phyloP scores from a whole-genome alignment of 2,888 invertebrate species.

The Idaea biselata region DNA sequence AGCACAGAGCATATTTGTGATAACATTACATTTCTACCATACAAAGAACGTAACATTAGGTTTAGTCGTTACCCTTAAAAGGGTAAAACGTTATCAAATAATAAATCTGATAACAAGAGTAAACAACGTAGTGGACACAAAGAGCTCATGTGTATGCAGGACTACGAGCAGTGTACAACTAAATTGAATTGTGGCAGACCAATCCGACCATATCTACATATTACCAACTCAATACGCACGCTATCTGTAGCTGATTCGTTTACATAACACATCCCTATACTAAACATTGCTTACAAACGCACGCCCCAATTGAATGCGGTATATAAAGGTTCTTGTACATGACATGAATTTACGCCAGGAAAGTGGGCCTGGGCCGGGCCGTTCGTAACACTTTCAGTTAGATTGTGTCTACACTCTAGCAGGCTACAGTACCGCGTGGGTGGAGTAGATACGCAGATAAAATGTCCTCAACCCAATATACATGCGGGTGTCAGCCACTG shows the following conservation, averaged over 20 bases:
- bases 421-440: background rate
- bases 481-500: background rate
- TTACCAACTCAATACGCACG: slow-evolving; percentile 38
- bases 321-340: slow-evolving; percentile 18
- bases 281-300: slow-evolving; percentile 33
- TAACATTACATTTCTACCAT: too few relatives aligned
- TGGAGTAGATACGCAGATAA: background rate
- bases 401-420: slow-evolving; percentile 1
- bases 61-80: background rate
- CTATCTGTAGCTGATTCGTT: slow-evolving; percentile 41
- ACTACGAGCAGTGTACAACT: slow-evolving; percentile 12
- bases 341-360: slow-evolving; percentile 15
- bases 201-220: slow-evolving; percentile 27
- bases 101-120: slow-evolving; percentile 1
- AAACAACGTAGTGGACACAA: background rate
- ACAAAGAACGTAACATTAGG: background rate
- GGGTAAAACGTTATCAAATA: background rate
- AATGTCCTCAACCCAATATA: slow-evolving; percentile 3
- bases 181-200: slow-evolving; percentile 26
- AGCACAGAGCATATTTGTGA: too few relatives aligned
- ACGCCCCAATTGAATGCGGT: slow-evolving; percentile 20
- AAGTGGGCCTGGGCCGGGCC: background rate
- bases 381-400: slow-evolving; percentile 5
- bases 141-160: slow-evolving; percentile 7
- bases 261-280: slow-evolving; percentile 42